Base-by-base conservation (phyloP, 2,113 vertebrate genomes). In the Oryzias javanicus region DNA sequence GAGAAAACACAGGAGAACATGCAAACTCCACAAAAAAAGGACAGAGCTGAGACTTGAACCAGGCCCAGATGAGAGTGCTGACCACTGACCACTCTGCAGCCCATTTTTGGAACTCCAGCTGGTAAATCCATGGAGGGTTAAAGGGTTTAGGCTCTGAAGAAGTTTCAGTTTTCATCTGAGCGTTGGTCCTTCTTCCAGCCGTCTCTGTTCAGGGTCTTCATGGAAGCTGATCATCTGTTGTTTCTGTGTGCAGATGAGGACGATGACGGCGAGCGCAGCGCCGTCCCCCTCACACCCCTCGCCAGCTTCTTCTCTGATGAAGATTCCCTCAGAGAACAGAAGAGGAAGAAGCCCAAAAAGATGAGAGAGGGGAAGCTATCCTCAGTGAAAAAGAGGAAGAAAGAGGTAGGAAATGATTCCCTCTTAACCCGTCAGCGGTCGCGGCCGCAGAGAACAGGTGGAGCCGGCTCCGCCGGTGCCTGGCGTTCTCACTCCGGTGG, bases 331-430 rank as follows among this genome's bases (percentile, higher is more conserved):
- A 84, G 89, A 46, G 85, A 89, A 42, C 91, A 90, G 54, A 92
- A 94, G 82, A 94, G 93, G 85, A 94, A 94, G 87, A 96, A 95
- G 76, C 72, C 91, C 40, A 93, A 93, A 88, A 95, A 95, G 84
- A 89, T 90, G 72, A 94, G 93, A 83, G 94, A 95, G 29, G 86
- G 87, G 60, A 95, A 94, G 70, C 77, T 87, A 65, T 85, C 90
- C 62, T 95, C 95, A 90, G 87, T 92, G 54, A 93, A 93, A 79
- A 93, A 93, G 80, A 94, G 93, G 90, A 96, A 93, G 87, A 95
- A 95, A 92, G 94, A 95, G 93, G 92, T 19, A 44, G 80, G 79
- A 14, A 62, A 57, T 49, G 55, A 50, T 69, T 71, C 67, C 46
- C 54, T 22, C 48, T 40, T 49, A 13, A 14, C 55, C 19, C 44